Evolutionary conservation across 2,888 invertebrate genomes (phyloP).

Genomic region (Emesis russula): DNA sequence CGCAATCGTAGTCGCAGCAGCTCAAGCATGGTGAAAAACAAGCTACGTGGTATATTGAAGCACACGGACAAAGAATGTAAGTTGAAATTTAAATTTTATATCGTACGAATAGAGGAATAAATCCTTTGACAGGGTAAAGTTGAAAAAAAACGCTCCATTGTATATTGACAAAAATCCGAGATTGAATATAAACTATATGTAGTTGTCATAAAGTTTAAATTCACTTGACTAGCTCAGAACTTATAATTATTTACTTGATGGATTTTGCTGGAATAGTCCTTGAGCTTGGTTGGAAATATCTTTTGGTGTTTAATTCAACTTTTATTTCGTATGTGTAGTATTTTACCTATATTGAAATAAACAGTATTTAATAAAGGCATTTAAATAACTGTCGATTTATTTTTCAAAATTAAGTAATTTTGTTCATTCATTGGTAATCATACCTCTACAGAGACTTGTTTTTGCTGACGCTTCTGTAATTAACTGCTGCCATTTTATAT

Average conservation of each 20-base stretch:
- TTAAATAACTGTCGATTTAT: too few relatives aligned
- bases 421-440: too few relatives aligned
- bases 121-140: background rate
- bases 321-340: too few relatives aligned
- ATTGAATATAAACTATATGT: background rate
- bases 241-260: slow-evolving; percentile 13
- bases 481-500: too few relatives aligned
- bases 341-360: too few relatives aligned
- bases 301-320: too few relatives aligned
- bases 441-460: too few relatives aligned
- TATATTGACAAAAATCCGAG: background rate
- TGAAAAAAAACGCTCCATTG: background rate
- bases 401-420: too few relatives aligned
- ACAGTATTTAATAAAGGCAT: too few relatives aligned
- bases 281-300: background rate
- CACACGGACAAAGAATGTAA: slow-evolving; percentile 89
- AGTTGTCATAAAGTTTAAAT: background rate
- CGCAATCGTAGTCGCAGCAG: slow-evolving; percentile 83
- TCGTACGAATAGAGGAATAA: background rate
- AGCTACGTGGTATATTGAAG: slow-evolving; percentile 91
- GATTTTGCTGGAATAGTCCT: background rate
- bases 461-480: too few relatives aligned
- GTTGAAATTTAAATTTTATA: slow-evolving; percentile 16
- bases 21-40: slow-evolving; percentile 83
- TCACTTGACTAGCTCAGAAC: background rate